Conservation (phyloP, 2,113 vertebrate genomes). For the Daphoenositta chrysoptera region DNA sequence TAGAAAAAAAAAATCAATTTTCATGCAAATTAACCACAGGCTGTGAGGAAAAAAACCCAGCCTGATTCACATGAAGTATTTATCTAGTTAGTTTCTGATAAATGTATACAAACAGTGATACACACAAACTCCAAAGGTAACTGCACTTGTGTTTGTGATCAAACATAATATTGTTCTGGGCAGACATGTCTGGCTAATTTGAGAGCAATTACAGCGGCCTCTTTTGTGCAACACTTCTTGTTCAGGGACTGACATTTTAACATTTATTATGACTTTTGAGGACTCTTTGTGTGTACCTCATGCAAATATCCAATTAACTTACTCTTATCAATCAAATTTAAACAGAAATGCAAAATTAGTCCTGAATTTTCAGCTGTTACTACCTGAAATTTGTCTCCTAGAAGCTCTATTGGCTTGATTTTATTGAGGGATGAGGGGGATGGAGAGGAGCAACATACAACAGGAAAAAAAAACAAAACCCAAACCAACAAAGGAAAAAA, state of each 20-base stretch:
- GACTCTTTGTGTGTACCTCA: neutral
- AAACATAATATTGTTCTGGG: neutral
- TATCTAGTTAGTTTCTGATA: neutral
- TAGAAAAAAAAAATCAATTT: neutral
- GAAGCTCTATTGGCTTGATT: neutral
- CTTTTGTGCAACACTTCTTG: neutral
- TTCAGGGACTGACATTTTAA: neutral
- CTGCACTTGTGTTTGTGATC: neutral
- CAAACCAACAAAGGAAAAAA: neutral
- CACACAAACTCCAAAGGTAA: neutral
- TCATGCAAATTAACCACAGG: neutral
- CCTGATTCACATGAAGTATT: neutral
- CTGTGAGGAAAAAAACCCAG: neutral
- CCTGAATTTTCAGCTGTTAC: neutral
- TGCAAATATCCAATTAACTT: neutral
- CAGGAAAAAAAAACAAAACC: neutral
- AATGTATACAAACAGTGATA: neutral
- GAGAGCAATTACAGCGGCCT: neutral
- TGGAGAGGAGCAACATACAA: neutral
- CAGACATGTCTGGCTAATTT: neutral
- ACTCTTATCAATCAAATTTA: neutral
- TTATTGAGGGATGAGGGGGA: rapidly evolving
- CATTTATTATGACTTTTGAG: neutral
- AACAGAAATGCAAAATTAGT: neutral
- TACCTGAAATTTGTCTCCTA: neutral